phyloP scores from a whole-genome alignment of 35 echinoderm and acorn worm species.

The Antedon bifida region DNA sequence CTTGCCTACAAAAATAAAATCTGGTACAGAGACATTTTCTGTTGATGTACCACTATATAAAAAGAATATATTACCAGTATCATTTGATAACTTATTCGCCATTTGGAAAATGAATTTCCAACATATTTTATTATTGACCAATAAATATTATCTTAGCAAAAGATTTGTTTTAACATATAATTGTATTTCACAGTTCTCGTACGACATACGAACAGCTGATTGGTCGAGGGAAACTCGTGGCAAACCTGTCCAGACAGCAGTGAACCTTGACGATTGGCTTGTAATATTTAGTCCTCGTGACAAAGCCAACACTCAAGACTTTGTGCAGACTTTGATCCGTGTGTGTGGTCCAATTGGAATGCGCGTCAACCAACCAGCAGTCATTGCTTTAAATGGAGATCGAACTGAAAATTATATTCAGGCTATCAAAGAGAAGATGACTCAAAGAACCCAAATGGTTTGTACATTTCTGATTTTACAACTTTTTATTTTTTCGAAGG shows the following conservation, averaged over 20 bases:
- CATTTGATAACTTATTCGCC: too few species aligned
- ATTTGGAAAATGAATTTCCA: too few species aligned
- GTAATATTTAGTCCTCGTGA: constrained; percentile 38
- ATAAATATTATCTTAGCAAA: too few species aligned
- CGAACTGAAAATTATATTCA: constrained; percentile 44
- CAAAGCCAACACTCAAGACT: constrained; percentile 9
- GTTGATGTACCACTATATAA: too few species aligned
- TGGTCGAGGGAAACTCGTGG: constrained; percentile 43
- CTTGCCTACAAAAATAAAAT: too few species aligned
- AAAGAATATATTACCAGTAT: too few species aligned
- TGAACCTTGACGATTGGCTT: constrained; percentile 32
- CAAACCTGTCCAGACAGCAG: constrained; percentile 4
- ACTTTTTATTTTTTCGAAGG: not conserved
- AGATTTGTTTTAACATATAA: too few species aligned
- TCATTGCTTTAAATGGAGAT: constrained; percentile 20
- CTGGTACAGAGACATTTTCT: too few species aligned
- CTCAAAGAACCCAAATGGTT: constrained; percentile 36
- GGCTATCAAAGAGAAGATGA: constrained; percentile 19
- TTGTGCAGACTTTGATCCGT: constrained; percentile 25
- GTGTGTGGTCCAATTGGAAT: constrained; percentile 65
- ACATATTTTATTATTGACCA: too few species aligned
- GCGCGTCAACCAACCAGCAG: constrained; percentile 11
- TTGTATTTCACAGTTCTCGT: constrained; percentile 18
- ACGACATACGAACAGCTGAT: constrained; percentile 40
- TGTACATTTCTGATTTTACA: not conserved